These are phyloP conservation scores for Coreius guichenoti DNA, from an alignment of 2,797 vertebrate genomes.

Conservation along the genomic window DNA sequence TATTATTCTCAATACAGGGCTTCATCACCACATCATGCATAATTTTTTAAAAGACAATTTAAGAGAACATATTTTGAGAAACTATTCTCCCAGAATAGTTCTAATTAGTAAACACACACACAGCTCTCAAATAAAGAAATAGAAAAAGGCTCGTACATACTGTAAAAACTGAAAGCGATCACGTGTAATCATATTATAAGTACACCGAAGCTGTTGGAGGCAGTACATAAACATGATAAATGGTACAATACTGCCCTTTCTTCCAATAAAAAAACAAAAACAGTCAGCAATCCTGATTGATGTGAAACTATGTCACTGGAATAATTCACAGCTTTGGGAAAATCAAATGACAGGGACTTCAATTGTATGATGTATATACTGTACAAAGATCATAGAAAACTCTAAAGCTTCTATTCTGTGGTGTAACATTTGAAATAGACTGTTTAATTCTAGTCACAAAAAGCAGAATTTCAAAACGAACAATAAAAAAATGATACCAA, in stretches of 20 bases:
- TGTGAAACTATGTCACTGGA: not conserved
- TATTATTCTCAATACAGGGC: not conserved
- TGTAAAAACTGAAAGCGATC: conserved; percentile 1
- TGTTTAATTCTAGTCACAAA: not conserved
- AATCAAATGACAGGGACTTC: not conserved
- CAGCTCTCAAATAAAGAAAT: not conserved
- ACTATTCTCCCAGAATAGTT: not conserved
- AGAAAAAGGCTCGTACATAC: not conserved
- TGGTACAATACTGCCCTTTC: not conserved
- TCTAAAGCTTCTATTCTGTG: not conserved
- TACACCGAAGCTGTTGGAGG: conserved; percentile 6
- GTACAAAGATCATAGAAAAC: not conserved
- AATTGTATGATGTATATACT: not conserved
- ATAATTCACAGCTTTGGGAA: conserved; percentile 36
- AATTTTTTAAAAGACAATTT: not conserved
- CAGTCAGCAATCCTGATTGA: not conserved
- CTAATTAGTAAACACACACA: conserved; percentile 23
- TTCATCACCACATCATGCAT: conserved; percentile 7
- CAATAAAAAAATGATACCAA: not conserved
- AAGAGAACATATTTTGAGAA: not conserved
- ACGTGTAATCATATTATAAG: not conserved
- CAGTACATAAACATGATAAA: conserved; percentile 7
- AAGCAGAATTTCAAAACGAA: not conserved
- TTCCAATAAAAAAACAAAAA: not conserved
- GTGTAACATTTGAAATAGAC: not conserved